Conservation (phyloP, 2,113 vertebrate genomes). For the Otis tarda region DNA sequence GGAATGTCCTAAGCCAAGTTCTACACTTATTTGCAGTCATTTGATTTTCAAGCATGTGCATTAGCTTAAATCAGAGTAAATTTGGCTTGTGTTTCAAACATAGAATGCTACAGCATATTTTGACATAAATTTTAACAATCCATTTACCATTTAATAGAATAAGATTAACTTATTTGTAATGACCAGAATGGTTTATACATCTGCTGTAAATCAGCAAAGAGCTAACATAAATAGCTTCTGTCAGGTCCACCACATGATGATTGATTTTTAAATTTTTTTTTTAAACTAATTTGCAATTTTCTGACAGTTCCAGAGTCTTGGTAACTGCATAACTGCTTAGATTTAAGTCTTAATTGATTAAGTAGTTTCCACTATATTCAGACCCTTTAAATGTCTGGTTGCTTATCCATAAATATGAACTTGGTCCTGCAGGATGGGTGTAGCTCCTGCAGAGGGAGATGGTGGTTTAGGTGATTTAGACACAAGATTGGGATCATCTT, state of each 20-base stretch:
- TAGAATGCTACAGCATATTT: background rate
- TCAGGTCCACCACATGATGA: background rate
- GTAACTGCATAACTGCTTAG: background rate
- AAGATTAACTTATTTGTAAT: background rate
- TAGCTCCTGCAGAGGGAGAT: background rate
- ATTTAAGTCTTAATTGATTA: background rate
- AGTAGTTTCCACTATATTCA: background rate
- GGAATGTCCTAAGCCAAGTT: background rate
- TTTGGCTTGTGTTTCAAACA: background rate
- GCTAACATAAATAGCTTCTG: background rate
- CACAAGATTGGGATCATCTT: background rate
- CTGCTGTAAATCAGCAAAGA: background rate
- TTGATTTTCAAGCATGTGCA: background rate
- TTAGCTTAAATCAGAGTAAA: slow-evolving; percentile 16
- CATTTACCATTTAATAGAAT: slow-evolving; percentile 2
- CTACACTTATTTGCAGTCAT: background rate
- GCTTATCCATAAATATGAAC: background rate
- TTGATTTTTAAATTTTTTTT: background rate
- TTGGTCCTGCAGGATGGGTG: background rate
- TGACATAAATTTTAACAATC: slow-evolving; percentile 19
- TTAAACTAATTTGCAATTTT: background rate
- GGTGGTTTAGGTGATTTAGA: background rate
- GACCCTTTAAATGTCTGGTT: background rate
- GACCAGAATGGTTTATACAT: background rate
- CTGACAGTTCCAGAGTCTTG: background rate